phyloP scores from a whole-genome alignment of 92 coral and sea anemone species.

The Hydrozoanthus gracilis region DNA sequence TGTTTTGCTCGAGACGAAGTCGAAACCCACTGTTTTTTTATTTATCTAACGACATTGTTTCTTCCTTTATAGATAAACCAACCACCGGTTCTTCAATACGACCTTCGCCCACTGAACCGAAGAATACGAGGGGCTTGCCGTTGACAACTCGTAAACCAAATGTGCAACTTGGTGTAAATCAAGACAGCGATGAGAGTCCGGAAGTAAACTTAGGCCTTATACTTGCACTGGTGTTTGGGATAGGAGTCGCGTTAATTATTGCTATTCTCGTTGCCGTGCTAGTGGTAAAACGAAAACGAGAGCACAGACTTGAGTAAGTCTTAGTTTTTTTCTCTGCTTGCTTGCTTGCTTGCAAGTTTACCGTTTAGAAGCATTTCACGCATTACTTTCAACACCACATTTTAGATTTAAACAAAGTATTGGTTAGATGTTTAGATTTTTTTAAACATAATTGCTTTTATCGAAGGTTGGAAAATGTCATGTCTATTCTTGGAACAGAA shows the following conservation, averaged over 20 bases:
- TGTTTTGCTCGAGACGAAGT: too few relatives aligned
- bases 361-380: too few relatives aligned
- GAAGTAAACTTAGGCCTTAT: constrained; percentile 53
- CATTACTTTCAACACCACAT: not conserved
- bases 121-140: not conserved
- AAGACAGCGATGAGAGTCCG: not conserved
- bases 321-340: not conserved
- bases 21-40: not conserved
- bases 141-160: constrained; percentile 14
- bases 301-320: constrained; percentile 81
- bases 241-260: constrained; percentile 8
- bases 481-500: too few relatives aligned
- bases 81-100: not conserved
- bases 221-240: constrained; percentile 67
- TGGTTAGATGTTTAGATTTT: too few relatives aligned
- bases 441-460: too few relatives aligned
- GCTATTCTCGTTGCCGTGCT: constrained; percentile 23
- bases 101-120: not conserved
- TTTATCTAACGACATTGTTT: not conserved
- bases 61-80: not conserved
- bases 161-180: not conserved
- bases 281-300: constrained; percentile 50
- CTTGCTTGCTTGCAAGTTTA: not conserved
- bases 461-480: too few relatives aligned
- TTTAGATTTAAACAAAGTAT: not conserved